Evolutionary conservation across 1,140 invertebrate genomes (phyloP), one percentile per base, ranked within the genome.

Genomic region (Globodera rostochiensis): DNA sequence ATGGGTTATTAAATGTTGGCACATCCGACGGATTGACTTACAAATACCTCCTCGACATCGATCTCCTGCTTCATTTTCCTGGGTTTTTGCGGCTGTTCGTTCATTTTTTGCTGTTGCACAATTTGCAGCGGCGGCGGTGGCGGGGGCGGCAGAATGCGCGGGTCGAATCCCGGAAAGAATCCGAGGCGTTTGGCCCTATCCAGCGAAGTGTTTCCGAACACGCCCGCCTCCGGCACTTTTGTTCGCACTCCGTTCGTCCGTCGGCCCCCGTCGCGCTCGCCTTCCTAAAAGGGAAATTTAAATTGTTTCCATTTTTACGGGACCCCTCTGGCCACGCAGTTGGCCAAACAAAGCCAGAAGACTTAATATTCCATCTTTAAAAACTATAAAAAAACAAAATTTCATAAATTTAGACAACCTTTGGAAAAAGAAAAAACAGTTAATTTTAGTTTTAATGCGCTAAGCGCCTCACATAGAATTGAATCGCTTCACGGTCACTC

Each of bases 121-220:
- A 76, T 76, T 57, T 6, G 25, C 66, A 4, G 1, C 25, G 25
- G 25, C 66, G 73, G 9, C 45, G 74, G 74, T 76, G 21, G 19
- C 15, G 47, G 47, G 13, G 74, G 77, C 25, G 77, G 77, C 25
- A 60, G 77, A 78, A 78, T 70, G n/a, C 47, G 74, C 45, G 74
- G 74, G 66, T 76, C 46, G 19, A 76, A 76, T 9, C 15, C 46
- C 3, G 74, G 74, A 60, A 76, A 6, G 8, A 19, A 3, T 47
- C 49, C 74, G 46, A 49, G 53, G 66, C 25, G 15, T n/a, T 66
- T 46, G 46, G n/a, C 57, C 45, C 50, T n/a, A 9, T 45, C 57
- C 36, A 57, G 45, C 45, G 64, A 75, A 53, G 46, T 15, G 25
- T 36, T 8, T 47, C 7, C n/a, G 25, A 45, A 74, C 11, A 21